Evolutionary conservation across 2,888 invertebrate species (phyloP).

Genomic region (Epistrophe eligans): DNA sequence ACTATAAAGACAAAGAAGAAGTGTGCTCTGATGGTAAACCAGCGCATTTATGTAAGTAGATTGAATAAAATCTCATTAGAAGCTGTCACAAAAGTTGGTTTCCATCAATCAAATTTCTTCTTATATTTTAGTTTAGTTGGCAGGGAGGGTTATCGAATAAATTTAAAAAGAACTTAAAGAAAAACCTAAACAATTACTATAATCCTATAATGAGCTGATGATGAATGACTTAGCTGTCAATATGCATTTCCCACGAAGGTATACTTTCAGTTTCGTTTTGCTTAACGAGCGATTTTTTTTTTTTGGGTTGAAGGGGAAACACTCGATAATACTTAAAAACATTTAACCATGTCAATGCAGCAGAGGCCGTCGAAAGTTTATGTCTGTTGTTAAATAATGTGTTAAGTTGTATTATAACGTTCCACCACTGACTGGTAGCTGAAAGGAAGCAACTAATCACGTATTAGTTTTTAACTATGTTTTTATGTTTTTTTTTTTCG

Average conservation of each 20-base stretch:
- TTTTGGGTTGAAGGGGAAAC: too few species aligned
- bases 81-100: not conserved
- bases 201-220: constrained; percentile 49
- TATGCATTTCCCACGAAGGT: constrained; percentile 50
- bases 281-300: constrained; percentile 6
- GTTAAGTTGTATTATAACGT: constrained; percentile 33
- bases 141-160: constrained; percentile 11
- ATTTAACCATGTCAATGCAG: constrained; percentile 1
- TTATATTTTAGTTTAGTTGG: not conserved
- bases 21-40: constrained; percentile 33
- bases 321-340: constrained; percentile 16
- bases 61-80: constrained; percentile 47
- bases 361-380: not conserved
- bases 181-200: not conserved
- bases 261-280: constrained; percentile 24
- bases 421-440: not conserved
- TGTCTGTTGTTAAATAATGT: constrained; percentile 20
- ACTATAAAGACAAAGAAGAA: constrained; percentile 17
- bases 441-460: not conserved
- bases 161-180: constrained; percentile 1
- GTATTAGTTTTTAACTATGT: constrained; percentile 20
- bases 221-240: constrained; percentile 55
- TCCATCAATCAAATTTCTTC: constrained; percentile 60
- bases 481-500: constrained; percentile 36
- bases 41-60: constrained; percentile 25